Conservation (phyloP, 2,888 invertebrate species). For the Agriopis aurantiaria region DNA sequence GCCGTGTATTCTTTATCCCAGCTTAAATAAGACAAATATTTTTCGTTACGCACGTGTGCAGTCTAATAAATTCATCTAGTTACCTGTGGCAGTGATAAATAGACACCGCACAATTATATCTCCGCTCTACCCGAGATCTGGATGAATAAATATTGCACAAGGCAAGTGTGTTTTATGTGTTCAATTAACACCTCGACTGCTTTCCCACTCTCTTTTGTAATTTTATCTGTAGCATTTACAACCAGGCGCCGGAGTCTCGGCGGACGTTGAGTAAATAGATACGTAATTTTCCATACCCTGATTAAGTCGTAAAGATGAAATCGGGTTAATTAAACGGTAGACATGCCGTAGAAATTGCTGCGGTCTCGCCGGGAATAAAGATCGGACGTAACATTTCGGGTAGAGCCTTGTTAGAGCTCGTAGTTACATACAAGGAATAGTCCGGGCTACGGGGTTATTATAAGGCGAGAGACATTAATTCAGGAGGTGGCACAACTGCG, state of each 20-base stretch:
- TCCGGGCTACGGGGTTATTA: slow-evolving; percentile 58
- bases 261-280: slow-evolving; percentile 43
- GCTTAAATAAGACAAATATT: slow-evolving; percentile 59
- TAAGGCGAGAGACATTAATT: slow-evolving; percentile 69
- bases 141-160: slow-evolving; percentile 56
- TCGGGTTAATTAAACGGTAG: slow-evolving; percentile 59
- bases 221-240: slow-evolving; percentile 39
- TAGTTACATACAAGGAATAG: slow-evolving; percentile 49
- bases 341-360: slow-evolving; percentile 55
- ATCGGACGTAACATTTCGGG: slow-evolving; percentile 55
- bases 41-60: slow-evolving; percentile 54
- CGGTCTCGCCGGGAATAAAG: slow-evolving; percentile 56
- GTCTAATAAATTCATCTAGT: slow-evolving; percentile 65
- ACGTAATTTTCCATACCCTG: slow-evolving; percentile 50
- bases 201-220: slow-evolving; percentile 46
- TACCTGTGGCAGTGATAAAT: slow-evolving; percentile 67
- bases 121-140: slow-evolving; percentile 47
- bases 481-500: slow-evolving; percentile 71
- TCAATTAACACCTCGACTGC: slow-evolving; percentile 55
- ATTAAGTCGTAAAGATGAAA: slow-evolving; percentile 57
- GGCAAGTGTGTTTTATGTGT: slow-evolving; percentile 56
- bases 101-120: slow-evolving; percentile 59
- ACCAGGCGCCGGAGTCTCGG: slow-evolving; percentile 38
- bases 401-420: slow-evolving; percentile 27
- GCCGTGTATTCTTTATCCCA: slow-evolving; percentile 49